Conservation (phyloP, 1,140 invertebrate species). For the Dreissena polymorpha region DNA sequence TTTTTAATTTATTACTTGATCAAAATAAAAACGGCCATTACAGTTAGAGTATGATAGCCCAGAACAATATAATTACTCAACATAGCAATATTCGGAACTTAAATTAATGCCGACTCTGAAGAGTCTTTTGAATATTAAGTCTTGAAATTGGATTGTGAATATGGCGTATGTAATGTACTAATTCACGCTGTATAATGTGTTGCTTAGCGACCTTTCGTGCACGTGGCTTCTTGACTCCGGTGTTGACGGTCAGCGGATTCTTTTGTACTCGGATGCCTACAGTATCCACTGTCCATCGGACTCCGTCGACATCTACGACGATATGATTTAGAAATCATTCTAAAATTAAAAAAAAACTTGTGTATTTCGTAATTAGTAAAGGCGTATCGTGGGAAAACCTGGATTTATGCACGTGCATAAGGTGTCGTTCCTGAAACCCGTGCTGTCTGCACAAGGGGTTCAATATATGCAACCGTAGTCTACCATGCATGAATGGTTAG, state of each 20-base stretch:
- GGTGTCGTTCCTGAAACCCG: no score
- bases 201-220: conserved; percentile 16
- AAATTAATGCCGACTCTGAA: not conserved
- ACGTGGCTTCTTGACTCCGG: conserved; percentile 47
- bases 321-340: no score
- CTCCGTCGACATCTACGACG: conserved; percentile 47
- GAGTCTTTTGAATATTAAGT: no score
- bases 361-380: no score
- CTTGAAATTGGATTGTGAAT: no score
- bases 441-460: not conserved
- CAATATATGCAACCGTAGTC: not conserved
- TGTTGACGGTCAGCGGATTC: conserved; percentile 17
- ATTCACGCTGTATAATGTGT: no score
- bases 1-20: no score
- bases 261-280: conserved; percentile 42
- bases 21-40: not conserved
- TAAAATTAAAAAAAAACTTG: no score
- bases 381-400: no score
- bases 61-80: not conserved
- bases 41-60: not conserved
- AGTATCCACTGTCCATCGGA: no score
- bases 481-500: not conserved
- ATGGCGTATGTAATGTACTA: no score
- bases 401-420: no score
- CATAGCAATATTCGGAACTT: not conserved